Percentiles rank a stretch among this genome's conserved stretches.
Conservation (phyloP, 1,140 invertebrate species). For the Zophobas atratus region DNA sequence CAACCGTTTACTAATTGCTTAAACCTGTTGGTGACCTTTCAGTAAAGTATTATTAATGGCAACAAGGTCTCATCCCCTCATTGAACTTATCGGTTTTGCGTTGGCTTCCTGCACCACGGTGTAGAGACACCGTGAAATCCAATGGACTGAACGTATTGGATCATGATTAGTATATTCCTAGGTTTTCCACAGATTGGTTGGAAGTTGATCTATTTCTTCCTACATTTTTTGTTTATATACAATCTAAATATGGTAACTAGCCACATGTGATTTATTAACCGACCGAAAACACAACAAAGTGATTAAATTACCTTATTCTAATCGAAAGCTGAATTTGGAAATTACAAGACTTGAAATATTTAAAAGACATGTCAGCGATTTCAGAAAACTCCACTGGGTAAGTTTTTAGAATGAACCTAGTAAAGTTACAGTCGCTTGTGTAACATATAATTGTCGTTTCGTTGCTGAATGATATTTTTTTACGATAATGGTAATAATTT, state of each 20-base stretch:
- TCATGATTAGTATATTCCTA: constrained; percentile 1
- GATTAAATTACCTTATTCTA: too few species aligned
- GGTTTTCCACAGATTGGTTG: neutral
- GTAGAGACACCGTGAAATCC: constrained; percentile 6
- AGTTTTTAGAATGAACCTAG: neutral
- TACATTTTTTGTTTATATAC: too few species aligned
- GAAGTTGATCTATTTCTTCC: neutral
- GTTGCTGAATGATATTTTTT: too few species aligned
- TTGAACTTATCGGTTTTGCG: constrained; percentile 30
- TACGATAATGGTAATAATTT: too few species aligned
- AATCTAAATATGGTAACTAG: too few species aligned
- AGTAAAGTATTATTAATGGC: constrained; percentile 35
- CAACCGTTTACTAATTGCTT: constrained; percentile 7
- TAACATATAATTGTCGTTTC: too few species aligned
- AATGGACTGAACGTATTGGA: constrained; percentile 17
- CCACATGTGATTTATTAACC: too few species aligned
- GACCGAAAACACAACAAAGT: too few species aligned
- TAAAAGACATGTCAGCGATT: neutral
- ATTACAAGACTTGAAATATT: too few species aligned
- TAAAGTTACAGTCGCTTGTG: too few species aligned
- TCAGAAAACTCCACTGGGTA: neutral
- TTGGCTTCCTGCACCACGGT: constrained; percentile 10
- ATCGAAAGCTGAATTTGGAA: too few species aligned
- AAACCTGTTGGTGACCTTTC: constrained; percentile 32
- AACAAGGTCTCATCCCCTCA: constrained; percentile 42